These are phyloP conservation scores for Xenentodon cancila DNA, from an alignment of 2,797 vertebrate species.

Conservation along the genomic window DNA sequence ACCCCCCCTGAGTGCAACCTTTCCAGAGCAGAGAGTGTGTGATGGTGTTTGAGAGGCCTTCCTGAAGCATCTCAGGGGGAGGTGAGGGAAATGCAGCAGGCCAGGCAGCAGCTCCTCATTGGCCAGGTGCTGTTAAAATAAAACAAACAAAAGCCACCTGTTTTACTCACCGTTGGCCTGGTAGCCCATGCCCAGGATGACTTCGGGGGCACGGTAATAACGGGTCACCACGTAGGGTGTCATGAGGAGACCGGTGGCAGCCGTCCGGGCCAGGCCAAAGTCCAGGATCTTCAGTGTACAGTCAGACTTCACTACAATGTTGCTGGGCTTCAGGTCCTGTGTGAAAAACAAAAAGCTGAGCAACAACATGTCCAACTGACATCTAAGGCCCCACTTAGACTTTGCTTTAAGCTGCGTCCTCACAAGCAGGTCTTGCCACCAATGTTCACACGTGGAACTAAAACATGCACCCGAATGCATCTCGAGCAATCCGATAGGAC, in stretches of 20 bases:
- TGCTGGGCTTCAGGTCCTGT: slow-evolving; percentile 98
- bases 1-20: slow-evolving; percentile 42
- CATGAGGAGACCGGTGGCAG: slow-evolving; percentile 98
- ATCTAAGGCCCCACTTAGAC: too few species aligned
- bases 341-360: neutral
- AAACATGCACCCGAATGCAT: too few species aligned
- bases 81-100: slow-evolving; percentile 60
- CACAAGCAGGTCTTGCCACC: too few species aligned
- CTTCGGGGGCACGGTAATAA: slow-evolving; percentile 97
- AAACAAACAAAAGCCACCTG: neutral
- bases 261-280: slow-evolving; percentile 95
- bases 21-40: slow-evolving; percentile 31
- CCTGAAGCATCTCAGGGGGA: slow-evolving; percentile 26
- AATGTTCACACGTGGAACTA: too few species aligned
- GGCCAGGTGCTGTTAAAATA: slow-evolving; percentile 1
- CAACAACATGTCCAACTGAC: too few species aligned
- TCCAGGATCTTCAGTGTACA: slow-evolving; percentile 99
- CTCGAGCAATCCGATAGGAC: too few species aligned
- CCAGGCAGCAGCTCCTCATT: slow-evolving; percentile 50
- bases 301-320: slow-evolving; percentile 98
- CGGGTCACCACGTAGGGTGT: slow-evolving; percentile 98
- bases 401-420: too few species aligned
- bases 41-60: slow-evolving; percentile 28
- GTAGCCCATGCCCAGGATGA: slow-evolving; percentile 99
- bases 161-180: slow-evolving; percentile 94